These are phyloP conservation scores for Clarias pachynema DNA, from an alignment of 2,797 vertebrate genomes.

Conservation along the genomic window DNA sequence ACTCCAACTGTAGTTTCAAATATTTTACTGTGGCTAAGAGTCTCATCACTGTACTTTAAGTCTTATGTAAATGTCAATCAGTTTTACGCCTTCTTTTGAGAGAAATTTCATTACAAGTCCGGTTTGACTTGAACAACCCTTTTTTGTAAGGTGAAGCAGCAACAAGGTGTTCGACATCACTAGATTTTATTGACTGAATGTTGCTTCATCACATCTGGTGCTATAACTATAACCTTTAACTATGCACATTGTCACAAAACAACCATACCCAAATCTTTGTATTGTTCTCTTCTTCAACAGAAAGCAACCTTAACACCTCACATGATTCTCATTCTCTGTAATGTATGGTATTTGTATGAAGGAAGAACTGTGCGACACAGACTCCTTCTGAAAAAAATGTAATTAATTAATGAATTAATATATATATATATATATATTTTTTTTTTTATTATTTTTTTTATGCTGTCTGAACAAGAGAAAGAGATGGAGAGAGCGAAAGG, in stretches of 20 bases:
- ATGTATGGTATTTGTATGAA: not conserved
- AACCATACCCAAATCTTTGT: too few species aligned
- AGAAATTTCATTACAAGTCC: too few species aligned
- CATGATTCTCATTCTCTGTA: not conserved
- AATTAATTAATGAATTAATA: too few species aligned
- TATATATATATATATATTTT: too few species aligned
- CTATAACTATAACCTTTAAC: not conserved
- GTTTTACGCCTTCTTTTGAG: not conserved
- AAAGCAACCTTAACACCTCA: not conserved
- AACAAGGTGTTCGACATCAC: not conserved
- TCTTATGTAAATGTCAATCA: not conserved
- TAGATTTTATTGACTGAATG: not conserved
- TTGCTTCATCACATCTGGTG: not conserved
- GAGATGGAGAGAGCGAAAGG: slow-evolving; percentile 1
- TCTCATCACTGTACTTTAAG: not conserved
- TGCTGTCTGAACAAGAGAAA: not conserved
- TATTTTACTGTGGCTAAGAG: too few species aligned
- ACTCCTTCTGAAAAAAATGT: not conserved
- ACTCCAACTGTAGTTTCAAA: not conserved
- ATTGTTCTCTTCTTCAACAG: not conserved
- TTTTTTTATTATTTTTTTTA: too few species aligned
- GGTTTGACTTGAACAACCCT: too few species aligned
- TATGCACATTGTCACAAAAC: too few species aligned
- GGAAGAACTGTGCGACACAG: not conserved
- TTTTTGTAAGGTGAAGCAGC: not conserved